Conservation (phyloP, 2,113 vertebrate genomes). For the Ammospiza nelsoni region DNA sequence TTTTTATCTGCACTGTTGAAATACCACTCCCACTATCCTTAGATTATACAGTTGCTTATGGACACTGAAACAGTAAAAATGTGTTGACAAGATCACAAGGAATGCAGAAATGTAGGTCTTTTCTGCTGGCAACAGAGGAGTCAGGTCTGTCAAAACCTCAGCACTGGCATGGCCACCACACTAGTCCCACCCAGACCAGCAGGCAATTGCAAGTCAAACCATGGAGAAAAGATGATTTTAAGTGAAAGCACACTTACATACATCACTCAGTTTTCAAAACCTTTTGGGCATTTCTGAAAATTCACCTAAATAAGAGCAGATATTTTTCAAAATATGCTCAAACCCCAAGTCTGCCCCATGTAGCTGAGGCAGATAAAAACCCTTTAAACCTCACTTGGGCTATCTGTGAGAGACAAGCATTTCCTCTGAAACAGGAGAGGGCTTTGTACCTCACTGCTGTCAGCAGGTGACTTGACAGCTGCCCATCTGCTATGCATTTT, state of each 20-base stretch:
- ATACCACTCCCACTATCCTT: neutral
- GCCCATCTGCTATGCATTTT: neutral
- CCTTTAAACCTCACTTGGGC: neutral
- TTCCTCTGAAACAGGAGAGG: neutral
- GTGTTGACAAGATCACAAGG: neutral
- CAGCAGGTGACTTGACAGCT: slow-evolving; percentile 5
- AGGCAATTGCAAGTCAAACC: neutral
- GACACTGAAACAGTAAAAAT: neutral
- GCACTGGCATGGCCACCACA: neutral
- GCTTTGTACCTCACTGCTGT: neutral
- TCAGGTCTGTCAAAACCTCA: neutral
- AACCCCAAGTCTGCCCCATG: neutral
- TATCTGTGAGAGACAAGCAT: neutral
- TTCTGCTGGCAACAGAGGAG: neutral
- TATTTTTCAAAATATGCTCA: neutral
- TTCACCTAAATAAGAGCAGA: neutral
- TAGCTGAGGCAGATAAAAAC: neutral
- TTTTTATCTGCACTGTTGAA: neutral
- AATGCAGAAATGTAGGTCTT: neutral
- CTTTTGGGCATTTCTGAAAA: neutral
- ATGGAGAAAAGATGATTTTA: neutral
- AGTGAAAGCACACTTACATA: neutral
- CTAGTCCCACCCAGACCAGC: neutral
- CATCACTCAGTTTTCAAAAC: neutral
- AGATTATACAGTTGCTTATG: neutral